Evolutionary conservation across 1,140 invertebrate species (phyloP).

Genomic region (Platorchestia sp.): DNA sequence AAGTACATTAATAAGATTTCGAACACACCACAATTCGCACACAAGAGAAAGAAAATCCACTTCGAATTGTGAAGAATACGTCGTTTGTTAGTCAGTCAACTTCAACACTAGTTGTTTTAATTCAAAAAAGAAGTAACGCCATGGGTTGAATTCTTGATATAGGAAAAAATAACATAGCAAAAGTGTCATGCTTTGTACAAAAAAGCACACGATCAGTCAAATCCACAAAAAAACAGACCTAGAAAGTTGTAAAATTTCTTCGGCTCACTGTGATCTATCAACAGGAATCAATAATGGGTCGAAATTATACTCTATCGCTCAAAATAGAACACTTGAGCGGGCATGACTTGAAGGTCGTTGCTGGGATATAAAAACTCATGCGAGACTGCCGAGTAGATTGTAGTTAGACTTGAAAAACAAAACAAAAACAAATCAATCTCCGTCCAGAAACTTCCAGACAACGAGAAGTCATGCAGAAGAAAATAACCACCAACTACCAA

Average conservation of each 20-base stretch:
- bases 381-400: neutral
- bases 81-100: neutral
- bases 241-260: neutral
- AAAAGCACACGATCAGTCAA: neutral
- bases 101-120: neutral
- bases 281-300: neutral
- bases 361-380: no score
- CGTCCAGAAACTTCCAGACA: neutral
- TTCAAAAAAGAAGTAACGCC: neutral
- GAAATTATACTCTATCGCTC: neutral
- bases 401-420: neutral
- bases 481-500: neutral
- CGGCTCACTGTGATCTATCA: neutral
- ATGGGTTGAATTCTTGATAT: neutral
- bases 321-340: neutral
- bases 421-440: neutral
- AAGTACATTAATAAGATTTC: neutral
- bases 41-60: neutral
- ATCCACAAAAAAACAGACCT: neutral
- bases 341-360: no score
- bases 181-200: neutral
- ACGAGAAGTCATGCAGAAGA: neutral
- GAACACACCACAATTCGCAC: neutral
- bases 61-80: neutral
- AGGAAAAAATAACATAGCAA: neutral